These are phyloP conservation scores for Hyles lineata DNA, from an alignment of 2,888 invertebrate species.

Conservation along the genomic window DNA sequence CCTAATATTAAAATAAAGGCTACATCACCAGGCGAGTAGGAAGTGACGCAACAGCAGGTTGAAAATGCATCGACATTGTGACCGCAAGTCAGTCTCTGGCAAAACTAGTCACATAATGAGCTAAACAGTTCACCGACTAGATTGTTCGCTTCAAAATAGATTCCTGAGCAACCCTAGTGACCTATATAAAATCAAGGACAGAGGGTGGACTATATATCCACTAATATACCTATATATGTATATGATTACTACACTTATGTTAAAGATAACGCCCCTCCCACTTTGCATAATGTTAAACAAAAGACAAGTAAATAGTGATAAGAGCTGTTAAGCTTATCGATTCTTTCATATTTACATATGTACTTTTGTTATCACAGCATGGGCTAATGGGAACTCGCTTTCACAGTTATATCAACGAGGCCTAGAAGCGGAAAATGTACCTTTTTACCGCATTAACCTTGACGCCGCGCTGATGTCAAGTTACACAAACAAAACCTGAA, in stretches of 20 bases:
- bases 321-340: constrained; percentile 56
- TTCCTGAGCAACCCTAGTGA: background rate
- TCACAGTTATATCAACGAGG: constrained; percentile 30
- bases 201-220: background rate
- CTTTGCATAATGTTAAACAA: constrained; percentile 53
- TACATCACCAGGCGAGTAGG: no score
- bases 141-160: no score
- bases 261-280: constrained; percentile 43
- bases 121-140: no score
- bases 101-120: no score
- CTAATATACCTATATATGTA: background rate
- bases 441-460: background rate
- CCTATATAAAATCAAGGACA: background rate
- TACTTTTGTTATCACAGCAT: constrained; percentile 50
- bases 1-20: no score
- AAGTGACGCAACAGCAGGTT: no score
- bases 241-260: constrained; percentile 7
- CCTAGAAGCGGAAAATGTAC: background rate
- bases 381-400: constrained; percentile 48
- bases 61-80: no score
- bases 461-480: no score
- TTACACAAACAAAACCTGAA: no score
- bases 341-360: constrained; percentile 54
- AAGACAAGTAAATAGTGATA: constrained; percentile 63
- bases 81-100: no score